Evolutionary conservation across 2,113 vertebrate genomes (phyloP), one percentile per base, ranked within the genome.

Genomic region (Engraulis encrasicolus): DNA sequence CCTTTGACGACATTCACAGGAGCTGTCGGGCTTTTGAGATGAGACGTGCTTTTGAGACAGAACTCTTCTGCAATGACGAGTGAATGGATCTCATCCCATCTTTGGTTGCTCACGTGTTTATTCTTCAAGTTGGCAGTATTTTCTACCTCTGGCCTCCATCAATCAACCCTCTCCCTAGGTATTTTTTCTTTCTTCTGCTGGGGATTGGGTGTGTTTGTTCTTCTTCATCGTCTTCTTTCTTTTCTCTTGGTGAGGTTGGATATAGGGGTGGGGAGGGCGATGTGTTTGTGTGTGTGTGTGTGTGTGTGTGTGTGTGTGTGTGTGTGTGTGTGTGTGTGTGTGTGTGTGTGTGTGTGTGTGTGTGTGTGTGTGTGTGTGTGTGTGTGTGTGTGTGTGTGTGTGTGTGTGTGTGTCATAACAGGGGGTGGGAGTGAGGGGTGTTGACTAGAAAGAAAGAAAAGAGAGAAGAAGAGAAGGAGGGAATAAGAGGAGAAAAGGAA

Each of bases 71-170:
- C 79, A 27, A 74, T 78, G 86, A 88, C 85, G 61, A 86, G 82
- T 85, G 88, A 92, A 90, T 88, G 49, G 88, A 85, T n/a, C n/a
- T n/a, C n/a, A n/a, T n/a, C 87, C 85, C 84, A 87, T 91, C 86
- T 88, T 79, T 87, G 52, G 81, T 86, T 86, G 84, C 87, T 86
- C 85, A 86, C 81, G 85, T 89, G 87, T 92, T 93, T 91, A 82
- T 85, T 86, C 89, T 78, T 85, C 86, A 89, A n/a, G 86, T 88
- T 86, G 36, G 78, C 52, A 81, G 86, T 77, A 78, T 88, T 89
- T 83, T 89, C 74, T 83, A 83, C 80, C 79, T 87, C 86, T 88
- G 78, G 87, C 85, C 83, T 86, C 88, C 89, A 91, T 93, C 92
- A 92, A 93, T 95, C 92, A 91, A 84, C 11, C 86, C 52, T 49